These are phyloP conservation scores for Arizona elegans DNA, from an alignment of 2,113 vertebrate genomes.

Conservation along the genomic window DNA sequence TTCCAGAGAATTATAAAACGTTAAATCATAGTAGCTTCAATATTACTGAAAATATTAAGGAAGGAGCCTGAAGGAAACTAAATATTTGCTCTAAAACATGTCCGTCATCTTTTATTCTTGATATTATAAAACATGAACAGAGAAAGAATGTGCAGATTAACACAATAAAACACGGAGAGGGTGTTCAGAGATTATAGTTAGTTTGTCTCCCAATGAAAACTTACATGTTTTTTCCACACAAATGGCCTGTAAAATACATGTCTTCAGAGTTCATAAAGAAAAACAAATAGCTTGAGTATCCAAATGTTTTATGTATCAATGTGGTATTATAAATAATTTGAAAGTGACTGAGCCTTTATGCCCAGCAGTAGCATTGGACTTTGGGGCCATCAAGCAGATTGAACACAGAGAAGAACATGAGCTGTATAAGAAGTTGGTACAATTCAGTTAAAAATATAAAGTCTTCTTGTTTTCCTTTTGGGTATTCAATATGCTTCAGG, in stretches of 20 bases:
- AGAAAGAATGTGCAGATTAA: background rate
- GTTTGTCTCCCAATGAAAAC: background rate
- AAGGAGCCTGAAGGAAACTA: background rate
- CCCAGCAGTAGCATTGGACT: background rate
- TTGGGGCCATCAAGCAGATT: background rate
- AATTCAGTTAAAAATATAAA: background rate
- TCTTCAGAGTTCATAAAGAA: background rate
- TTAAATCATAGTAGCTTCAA: background rate
- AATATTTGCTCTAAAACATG: background rate
- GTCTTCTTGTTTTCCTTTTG: background rate
- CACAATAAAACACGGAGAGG: background rate
- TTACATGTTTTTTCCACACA: background rate
- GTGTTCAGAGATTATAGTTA: background rate
- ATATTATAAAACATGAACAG: background rate
- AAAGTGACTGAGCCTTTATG: background rate
- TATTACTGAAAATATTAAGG: background rate
- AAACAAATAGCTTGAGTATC: background rate
- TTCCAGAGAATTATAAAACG: background rate
- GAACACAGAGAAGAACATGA: background rate
- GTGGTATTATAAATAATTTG: background rate
- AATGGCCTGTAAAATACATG: background rate
- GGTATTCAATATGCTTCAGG: background rate
- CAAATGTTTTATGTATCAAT: background rate
- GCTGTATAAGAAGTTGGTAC: background rate
- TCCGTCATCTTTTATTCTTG: background rate